Base-by-base conservation (phyloP, 2,888 invertebrate genomes). In the Nipponacmea schrenckii region DNA sequence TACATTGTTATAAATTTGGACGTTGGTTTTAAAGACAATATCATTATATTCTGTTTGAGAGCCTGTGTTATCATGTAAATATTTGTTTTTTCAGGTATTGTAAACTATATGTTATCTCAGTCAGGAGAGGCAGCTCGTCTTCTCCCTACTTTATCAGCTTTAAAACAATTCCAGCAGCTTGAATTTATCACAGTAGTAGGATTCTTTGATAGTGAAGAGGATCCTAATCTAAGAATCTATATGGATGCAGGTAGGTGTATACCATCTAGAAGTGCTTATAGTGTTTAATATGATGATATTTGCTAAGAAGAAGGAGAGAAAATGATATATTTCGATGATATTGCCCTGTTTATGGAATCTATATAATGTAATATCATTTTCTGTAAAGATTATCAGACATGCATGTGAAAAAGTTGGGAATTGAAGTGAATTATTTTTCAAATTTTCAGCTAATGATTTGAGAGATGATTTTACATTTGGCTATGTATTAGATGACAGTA, bases 41-140 rank as follows among this genome's bases (percentile, higher is more conserved):
- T n/a, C n/a, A n/a, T n/a, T n/a, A n/a, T n/a, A n/a, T n/a, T n/a
- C n/a, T n/a, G n/a, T n/a, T n/a, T n/a, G n/a, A 31, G 31, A 31
- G 2, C 31, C 31, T 3, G 5, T 31, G 31, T 31, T 31, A 3
- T 31, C 2, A 31, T 31, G 31, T 31, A 15, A 50, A 68, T 2
- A 24, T 64, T 62, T 69, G 78, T 70, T 69, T 48, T 74, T 81
- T 1, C 77, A 90, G 90, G 89, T 63, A 91, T 92, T 77, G 87
- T 91, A 7, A 81, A 87, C 12, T 90, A 91, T 84, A 91, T 92
- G 91, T 84, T 87, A 70, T 89, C 90, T 56, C 91, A 91, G 79
- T 80, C 87, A 1, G 90, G 89, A 63, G 84, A 85, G 12, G 88
- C 88, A 3, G 88, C 90, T n/a, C 85, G 83, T 69, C 81, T 85